phyloP scores from a whole-genome alignment of 2,888 invertebrate species.

The Amphimallon solstitiale region DNA sequence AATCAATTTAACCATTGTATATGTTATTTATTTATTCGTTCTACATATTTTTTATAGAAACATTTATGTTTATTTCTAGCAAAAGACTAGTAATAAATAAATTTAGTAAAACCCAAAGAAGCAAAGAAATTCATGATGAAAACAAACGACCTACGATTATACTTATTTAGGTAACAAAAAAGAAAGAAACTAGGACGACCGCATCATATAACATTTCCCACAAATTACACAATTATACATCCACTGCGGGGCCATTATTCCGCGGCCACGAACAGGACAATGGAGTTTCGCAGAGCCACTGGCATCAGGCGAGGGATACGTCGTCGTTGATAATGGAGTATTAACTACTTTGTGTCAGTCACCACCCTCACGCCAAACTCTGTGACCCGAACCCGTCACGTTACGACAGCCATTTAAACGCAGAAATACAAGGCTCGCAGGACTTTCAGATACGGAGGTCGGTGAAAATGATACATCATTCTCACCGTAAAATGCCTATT shows the following conservation, averaged over 20 bases:
- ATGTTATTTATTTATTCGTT: too few species aligned
- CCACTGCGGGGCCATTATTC: background rate
- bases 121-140: too few species aligned
- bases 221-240: conserved; percentile 1
- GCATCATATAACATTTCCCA: background rate
- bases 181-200: too few species aligned
- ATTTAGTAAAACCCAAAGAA: too few species aligned
- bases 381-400: background rate
- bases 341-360: background rate
- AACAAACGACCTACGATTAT: too few species aligned
- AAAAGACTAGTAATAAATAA: too few species aligned
- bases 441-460: background rate
- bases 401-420: background rate
- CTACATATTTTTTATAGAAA: too few species aligned
- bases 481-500: background rate
- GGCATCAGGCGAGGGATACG: background rate
- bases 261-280: conserved; percentile 14
- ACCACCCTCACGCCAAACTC: background rate
- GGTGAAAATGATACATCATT: conserved; percentile 8
- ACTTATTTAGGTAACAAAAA: too few species aligned
- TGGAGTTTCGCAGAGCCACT: background rate
- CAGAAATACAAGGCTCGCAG: background rate
- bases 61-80: too few species aligned
- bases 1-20: too few species aligned
- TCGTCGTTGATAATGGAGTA: background rate